These are phyloP conservation scores for Bombus superbus DNA, from an alignment of 1,140 invertebrate species.

Conservation along the genomic window DNA sequence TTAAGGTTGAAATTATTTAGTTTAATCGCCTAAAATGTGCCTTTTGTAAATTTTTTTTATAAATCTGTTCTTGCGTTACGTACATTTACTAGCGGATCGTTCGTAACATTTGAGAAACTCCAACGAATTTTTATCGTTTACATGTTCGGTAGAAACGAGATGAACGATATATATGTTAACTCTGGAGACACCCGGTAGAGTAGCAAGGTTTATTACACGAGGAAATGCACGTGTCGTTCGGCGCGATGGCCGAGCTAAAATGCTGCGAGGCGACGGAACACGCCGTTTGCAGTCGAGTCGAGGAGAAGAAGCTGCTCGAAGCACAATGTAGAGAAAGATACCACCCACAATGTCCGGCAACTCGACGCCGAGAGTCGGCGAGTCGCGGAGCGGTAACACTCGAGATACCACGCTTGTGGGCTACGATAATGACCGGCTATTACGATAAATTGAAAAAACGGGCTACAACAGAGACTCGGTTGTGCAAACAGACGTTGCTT, in stretches of 20 bases:
- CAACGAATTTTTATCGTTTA: too few relatives aligned
- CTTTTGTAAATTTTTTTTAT: too few relatives aligned
- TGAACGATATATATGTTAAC: too few relatives aligned
- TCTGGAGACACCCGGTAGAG: neutral
- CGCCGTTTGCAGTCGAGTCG: neutral
- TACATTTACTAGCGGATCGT: too few relatives aligned
- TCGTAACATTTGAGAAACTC: too few relatives aligned
- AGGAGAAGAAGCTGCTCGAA: neutral
- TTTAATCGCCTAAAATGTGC: too few relatives aligned
- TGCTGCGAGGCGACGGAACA: slow-evolving; percentile 8
- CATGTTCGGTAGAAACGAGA: too few relatives aligned
- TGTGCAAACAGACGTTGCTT: slow-evolving; percentile 41
- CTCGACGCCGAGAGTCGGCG: slow-evolving; percentile 6
- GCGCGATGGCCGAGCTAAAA: too few relatives aligned
- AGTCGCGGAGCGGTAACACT: slow-evolving; percentile 46
- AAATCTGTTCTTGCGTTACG: too few relatives aligned
- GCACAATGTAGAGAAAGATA: slow-evolving; percentile 21
- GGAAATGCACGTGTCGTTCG: neutral
- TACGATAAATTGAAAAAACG: slow-evolving; percentile 60
- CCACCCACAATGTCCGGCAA: slow-evolving; percentile 59
- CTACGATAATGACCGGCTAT: slow-evolving; percentile 60
- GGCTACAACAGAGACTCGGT: slow-evolving; percentile 49
- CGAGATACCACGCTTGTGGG: slow-evolving; percentile 51
- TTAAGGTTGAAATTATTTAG: too few relatives aligned
- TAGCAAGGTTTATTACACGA: neutral